Conservation (phyloP, 1,140 invertebrate species). For the Matsumurasca onukii region DNA sequence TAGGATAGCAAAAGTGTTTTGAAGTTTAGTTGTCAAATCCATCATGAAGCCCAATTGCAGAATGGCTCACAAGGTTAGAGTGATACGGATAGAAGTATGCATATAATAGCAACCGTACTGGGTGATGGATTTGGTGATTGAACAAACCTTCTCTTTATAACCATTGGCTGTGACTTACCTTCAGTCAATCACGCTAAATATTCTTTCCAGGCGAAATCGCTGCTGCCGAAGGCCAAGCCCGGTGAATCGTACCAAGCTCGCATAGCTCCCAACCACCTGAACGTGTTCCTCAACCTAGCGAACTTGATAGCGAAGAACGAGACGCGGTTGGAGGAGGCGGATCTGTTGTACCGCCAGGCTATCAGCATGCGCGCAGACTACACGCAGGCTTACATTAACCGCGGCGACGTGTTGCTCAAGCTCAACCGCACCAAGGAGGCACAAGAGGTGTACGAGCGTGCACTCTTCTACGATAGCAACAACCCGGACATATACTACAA, state of each 20-base stretch:
- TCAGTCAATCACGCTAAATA: neutral
- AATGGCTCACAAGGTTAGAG: too few species aligned
- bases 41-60: too few species aligned
- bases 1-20: too few species aligned
- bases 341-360: slow-evolving; percentile 87
- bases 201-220: slow-evolving; percentile 84
- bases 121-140: too few species aligned
- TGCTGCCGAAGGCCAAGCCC: slow-evolving; percentile 87
- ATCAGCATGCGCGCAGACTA: slow-evolving; percentile 98
- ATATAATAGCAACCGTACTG: too few species aligned
- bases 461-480: slow-evolving; percentile 87
- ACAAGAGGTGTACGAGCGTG: slow-evolving; percentile 91
- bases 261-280: slow-evolving; percentile 94
- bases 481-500: slow-evolving; percentile 99
- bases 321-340: slow-evolving; percentile 89
- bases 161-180: neutral
- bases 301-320: slow-evolving; percentile 94
- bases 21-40: too few species aligned
- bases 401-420: slow-evolving; percentile 94
- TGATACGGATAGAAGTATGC: too few species aligned
- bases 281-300: slow-evolving; percentile 94
- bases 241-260: slow-evolving; percentile 93
- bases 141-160: too few species aligned
- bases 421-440: slow-evolving; percentile 93
- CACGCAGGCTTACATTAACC: slow-evolving; percentile 95